Percentiles rank a stretch among this genome's conserved stretches.
These are phyloP conservation scores for Candoia aspera DNA, from an alignment of 2,113 vertebrate genomes.

Conservation along the genomic window DNA sequence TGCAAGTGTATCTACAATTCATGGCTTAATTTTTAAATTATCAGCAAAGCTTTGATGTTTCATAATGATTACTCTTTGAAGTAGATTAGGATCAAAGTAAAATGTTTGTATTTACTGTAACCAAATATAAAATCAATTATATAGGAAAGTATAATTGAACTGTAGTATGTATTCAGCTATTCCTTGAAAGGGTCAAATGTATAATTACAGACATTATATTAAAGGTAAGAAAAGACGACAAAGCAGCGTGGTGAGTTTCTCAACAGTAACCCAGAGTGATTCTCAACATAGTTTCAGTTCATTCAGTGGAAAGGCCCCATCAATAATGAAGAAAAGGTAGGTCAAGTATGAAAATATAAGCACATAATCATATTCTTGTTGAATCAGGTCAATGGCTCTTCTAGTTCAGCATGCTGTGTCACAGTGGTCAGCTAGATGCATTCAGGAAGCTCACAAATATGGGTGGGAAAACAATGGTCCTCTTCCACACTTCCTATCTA, in stretches of 20 bases:
- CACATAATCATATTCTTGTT: not conserved
- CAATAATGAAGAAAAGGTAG: constrained; percentile 23
- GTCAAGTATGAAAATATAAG: not conserved
- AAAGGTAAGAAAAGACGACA: not conserved
- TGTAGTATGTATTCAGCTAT: not conserved
- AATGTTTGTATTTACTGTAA: not conserved
- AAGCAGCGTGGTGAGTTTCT: not conserved
- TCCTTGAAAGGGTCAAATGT: not conserved
- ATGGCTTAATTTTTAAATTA: not conserved
- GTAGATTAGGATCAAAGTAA: not conserved
- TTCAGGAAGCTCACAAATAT: not conserved
- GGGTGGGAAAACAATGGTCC: not conserved
- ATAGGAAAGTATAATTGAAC: not conserved
- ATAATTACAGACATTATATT: not conserved
- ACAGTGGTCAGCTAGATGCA: not conserved
- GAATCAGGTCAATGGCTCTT: not conserved
- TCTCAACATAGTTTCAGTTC: not conserved
- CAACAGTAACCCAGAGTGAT: not conserved
- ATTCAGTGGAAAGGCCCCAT: not conserved
- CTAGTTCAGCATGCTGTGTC: not conserved
- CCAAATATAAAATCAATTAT: not conserved
- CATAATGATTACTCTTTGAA: not conserved
- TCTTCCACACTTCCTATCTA: not conserved
- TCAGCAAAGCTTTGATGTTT: not conserved
- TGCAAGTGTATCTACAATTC: not conserved